Evolutionary conservation across 2,888 invertebrate genomes (phyloP).

Genomic region (Bursaphelenchus okinawaensis): DNA sequence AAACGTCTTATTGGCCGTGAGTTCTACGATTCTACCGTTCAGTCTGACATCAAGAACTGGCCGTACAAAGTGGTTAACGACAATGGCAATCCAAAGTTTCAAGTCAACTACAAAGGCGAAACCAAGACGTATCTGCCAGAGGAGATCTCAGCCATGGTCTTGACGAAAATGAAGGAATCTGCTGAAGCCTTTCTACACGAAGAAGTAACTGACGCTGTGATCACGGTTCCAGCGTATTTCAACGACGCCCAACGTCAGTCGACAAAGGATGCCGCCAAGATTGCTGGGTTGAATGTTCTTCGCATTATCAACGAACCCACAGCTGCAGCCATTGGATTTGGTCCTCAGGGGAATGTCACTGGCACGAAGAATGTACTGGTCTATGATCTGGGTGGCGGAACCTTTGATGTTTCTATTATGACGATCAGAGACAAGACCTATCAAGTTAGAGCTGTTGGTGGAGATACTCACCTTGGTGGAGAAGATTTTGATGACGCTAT

Average conservation of each 20-base stretch:
- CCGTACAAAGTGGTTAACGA: conserved; percentile 58
- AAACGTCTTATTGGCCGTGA: conserved; percentile 61
- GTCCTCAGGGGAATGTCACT: conserved; percentile 61
- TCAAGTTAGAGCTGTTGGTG: conserved; percentile 83
- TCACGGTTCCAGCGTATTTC: conserved; percentile 79
- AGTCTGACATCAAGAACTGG: conserved; percentile 59
- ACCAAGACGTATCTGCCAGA: conserved; percentile 65
- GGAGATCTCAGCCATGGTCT: conserved; percentile 55
- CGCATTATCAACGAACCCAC: conserved; percentile 59
- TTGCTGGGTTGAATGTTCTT: conserved; percentile 60
- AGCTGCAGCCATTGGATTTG: conserved; percentile 75
- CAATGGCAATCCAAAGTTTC: conserved; percentile 61
- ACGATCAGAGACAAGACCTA: conserved; percentile 89
- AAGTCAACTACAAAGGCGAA: conserved; percentile 81
- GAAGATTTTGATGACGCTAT: conserved; percentile 65
- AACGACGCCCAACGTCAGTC: conserved; percentile 69
- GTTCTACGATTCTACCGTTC: conserved; percentile 60
- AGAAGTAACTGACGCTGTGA: conserved; percentile 76
- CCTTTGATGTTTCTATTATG: conserved; percentile 86
- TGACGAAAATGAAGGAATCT: conserved; percentile 57
- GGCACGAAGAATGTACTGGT: conserved; percentile 63
- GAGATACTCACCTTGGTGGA: conserved; percentile 72
- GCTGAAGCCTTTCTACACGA: conserved; percentile 62
- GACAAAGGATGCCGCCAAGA: conserved; percentile 59
- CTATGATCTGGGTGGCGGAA: conserved; percentile 74